phyloP scores from a whole-genome alignment of 1,140 invertebrate genomes.

The Achatina immaculata region DNA sequence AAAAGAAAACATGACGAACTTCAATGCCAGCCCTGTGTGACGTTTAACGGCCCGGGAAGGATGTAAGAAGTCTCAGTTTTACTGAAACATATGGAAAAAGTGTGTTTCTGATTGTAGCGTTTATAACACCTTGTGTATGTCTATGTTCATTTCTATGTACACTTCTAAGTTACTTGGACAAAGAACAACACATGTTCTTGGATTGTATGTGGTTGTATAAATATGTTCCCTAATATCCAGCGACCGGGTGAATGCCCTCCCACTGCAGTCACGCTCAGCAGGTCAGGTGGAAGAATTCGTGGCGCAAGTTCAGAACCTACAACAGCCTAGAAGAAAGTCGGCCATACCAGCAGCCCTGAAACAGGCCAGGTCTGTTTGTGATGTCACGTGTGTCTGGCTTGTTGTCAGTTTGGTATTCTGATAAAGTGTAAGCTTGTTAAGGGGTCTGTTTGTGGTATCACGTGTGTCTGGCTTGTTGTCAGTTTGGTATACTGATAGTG shows the following conservation, averaged over 20 bases:
- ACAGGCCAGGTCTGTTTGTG: background rate
- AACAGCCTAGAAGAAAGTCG: constrained; percentile 12
- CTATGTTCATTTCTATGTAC: background rate
- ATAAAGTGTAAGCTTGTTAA: background rate
- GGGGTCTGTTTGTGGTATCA: background rate
- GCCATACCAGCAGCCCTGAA: background rate
- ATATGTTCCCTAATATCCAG: background rate
- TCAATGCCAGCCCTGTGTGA: too few species aligned
- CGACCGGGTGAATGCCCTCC: background rate
- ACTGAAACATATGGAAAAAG: background rate
- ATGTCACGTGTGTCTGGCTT: background rate
- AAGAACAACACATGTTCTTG: background rate
- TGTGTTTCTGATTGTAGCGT: too few species aligned
- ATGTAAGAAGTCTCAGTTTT: too few species aligned
- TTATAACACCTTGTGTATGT: too few species aligned
- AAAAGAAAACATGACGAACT: too few species aligned
- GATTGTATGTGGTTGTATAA: too few species aligned
- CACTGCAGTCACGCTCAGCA: constrained; percentile 4
- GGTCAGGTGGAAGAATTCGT: background rate
- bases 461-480: background rate
- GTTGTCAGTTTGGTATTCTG: background rate
- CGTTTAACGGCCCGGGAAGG: too few species aligned
- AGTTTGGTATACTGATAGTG: background rate
- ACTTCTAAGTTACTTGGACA: background rate
- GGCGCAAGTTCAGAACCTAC: background rate